Percentiles rank a stretch among this genome's conserved stretches.
Conservation (phyloP, 2,888 invertebrate species). For the Rugalucina vietnamica region DNA sequence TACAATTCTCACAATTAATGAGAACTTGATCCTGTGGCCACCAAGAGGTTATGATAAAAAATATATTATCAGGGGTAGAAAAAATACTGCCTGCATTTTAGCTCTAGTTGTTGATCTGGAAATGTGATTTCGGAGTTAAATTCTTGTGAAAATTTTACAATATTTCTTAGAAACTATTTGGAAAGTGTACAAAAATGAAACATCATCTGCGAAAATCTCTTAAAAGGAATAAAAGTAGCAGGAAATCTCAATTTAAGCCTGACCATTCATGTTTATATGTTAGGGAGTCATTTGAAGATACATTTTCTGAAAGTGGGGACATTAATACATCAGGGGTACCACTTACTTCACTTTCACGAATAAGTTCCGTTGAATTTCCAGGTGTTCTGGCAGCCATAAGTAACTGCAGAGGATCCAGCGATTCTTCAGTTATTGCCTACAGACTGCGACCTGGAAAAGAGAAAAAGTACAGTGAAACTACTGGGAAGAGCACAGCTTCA, state of each 20-base stretch:
- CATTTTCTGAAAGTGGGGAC: background rate
- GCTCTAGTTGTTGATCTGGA: no score
- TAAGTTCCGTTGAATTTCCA: background rate
- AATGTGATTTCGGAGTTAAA: no score
- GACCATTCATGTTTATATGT: background rate
- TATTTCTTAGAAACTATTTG: no score
- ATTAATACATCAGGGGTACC: background rate
- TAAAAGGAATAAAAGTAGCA: background rate
- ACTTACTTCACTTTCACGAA: background rate
- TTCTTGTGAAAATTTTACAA: no score
- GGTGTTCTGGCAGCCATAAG: background rate
- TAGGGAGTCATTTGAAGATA: background rate
- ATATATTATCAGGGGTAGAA: no score
- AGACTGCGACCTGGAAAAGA: background rate
- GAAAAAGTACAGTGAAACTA: background rate
- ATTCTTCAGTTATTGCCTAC: background rate
- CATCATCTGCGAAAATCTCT: background rate
- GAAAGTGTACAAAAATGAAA: no score
- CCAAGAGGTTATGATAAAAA: no score
- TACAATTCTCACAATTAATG: no score
- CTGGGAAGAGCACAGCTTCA: background rate
- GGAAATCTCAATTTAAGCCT: background rate
- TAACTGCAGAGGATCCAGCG: background rate
- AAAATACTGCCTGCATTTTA: no score
- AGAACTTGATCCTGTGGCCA: no score